Evolutionary conservation across 2,797 vertebrate species (phyloP).

Genomic region (Notamacropus eugenii): DNA sequence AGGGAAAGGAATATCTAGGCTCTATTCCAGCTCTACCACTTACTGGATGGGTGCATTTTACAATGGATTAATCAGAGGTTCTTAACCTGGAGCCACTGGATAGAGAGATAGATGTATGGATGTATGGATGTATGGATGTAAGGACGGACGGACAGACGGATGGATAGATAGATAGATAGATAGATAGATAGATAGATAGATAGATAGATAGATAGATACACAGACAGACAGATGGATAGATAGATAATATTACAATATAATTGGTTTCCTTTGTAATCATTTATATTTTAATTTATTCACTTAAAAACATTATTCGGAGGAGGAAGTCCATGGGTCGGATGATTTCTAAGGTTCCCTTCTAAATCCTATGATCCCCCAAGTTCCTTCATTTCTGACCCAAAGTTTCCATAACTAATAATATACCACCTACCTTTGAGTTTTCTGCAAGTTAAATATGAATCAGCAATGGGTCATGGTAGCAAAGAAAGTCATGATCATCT

Average conservation of each 20-base stretch:
- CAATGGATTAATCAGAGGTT: background rate
- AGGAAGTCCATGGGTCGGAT: background rate
- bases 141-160: fast-evolving
- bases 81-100: background rate
- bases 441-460: background rate
- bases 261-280: background rate
- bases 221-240: too few species aligned
- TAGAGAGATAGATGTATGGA: background rate
- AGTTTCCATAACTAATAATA: background rate
- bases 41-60: background rate
- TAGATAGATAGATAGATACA: too few species aligned
- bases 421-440: background rate
- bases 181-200: too few species aligned
- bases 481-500: background rate
- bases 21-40: background rate
- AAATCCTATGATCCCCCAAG: background rate
- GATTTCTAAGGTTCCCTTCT: background rate
- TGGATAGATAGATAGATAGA: too few species aligned
- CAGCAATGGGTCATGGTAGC: background rate
- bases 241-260: background rate
- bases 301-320: background rate
- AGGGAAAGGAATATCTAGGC: background rate
- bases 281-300: background rate
- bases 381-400: background rate
- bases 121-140: fast-evolving